Conservation (phyloP, 2,888 invertebrate genomes). For the Pollenia angustigena region DNA sequence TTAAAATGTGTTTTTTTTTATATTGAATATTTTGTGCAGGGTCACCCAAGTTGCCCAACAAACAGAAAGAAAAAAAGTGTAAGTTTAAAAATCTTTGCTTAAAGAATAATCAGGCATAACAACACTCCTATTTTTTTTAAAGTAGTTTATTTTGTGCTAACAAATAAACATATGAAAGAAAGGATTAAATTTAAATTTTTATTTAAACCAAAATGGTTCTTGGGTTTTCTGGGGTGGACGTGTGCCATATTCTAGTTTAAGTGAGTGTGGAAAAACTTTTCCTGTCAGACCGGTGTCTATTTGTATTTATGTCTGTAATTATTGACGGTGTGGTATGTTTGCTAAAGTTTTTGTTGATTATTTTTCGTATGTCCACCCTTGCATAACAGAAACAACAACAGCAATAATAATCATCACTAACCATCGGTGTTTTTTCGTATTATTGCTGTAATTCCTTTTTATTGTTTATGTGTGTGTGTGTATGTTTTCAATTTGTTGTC, state of each 20-base stretch:
- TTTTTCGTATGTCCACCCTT: constrained; percentile 59
- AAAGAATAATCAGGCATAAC: background rate
- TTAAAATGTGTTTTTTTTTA: constrained; percentile 45
- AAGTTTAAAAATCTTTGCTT: background rate
- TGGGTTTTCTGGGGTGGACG: constrained; percentile 2
- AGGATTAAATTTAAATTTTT: background rate
- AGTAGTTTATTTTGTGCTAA: too few species aligned
- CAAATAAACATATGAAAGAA: too few species aligned
- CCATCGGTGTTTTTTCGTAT: constrained; percentile 9
- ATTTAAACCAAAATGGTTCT: background rate
- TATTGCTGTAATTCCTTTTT: constrained; percentile 28
- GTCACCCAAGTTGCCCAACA: background rate
- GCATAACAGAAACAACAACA: constrained; percentile 24
- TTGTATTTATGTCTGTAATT: constrained; percentile 39
- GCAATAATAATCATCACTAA: constrained; percentile 34
- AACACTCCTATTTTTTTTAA: background rate
- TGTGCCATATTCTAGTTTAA: constrained; percentile 23
- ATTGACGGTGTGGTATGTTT: constrained; percentile 21
- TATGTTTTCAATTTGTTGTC: constrained; percentile 37
- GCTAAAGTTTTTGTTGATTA: constrained; percentile 38
- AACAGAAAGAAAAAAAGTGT: background rate
- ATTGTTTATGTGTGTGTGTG: constrained; percentile 1
- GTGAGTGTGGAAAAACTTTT: background rate
- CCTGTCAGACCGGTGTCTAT: constrained; percentile 27
- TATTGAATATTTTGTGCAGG: constrained; percentile 1